These are phyloP conservation scores for Sebastes paucispinis DNA, from an alignment of 2,797 vertebrate species.

Conservation along the genomic window DNA sequence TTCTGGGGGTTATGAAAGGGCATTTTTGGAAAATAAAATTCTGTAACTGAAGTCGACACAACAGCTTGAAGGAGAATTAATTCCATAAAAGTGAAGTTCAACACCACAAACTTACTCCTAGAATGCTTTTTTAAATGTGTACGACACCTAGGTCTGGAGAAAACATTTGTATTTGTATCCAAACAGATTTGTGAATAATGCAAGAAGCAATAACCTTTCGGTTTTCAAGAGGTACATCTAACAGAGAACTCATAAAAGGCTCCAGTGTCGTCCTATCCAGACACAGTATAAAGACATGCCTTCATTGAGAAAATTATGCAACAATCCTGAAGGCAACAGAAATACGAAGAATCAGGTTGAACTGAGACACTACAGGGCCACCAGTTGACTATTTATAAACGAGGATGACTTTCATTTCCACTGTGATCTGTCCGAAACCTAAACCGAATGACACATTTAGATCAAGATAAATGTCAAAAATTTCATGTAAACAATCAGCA, in stretches of 20 bases:
- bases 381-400: slow-evolving; percentile 23
- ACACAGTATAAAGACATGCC: slow-evolving; percentile 50
- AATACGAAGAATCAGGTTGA: slow-evolving; percentile 6
- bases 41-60: background rate
- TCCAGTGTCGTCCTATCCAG: slow-evolving; percentile 44
- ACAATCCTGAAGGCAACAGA: slow-evolving; percentile 24
- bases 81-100: slow-evolving; percentile 4
- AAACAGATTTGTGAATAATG: slow-evolving; percentile 13
- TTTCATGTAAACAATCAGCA: background rate
- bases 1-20: background rate
- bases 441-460: background rate
- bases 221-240: slow-evolving; percentile 25
- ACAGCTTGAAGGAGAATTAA: slow-evolving; percentile 1
- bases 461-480: background rate
- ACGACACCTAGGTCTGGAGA: background rate
- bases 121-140: background rate
- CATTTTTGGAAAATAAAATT: background rate
- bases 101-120: background rate
- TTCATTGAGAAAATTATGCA: slow-evolving; percentile 50
- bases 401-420: background rate
- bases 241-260: slow-evolving; percentile 41
- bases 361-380: slow-evolving; percentile 2
- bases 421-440: background rate
- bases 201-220: background rate
- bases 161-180: background rate